A percentile compares a stretch with the other conserved stretches of the same genome.
Evolutionary conservation across 2,888 invertebrate genomes (phyloP).

Genomic region (Drosophila neotestacea): DNA sequence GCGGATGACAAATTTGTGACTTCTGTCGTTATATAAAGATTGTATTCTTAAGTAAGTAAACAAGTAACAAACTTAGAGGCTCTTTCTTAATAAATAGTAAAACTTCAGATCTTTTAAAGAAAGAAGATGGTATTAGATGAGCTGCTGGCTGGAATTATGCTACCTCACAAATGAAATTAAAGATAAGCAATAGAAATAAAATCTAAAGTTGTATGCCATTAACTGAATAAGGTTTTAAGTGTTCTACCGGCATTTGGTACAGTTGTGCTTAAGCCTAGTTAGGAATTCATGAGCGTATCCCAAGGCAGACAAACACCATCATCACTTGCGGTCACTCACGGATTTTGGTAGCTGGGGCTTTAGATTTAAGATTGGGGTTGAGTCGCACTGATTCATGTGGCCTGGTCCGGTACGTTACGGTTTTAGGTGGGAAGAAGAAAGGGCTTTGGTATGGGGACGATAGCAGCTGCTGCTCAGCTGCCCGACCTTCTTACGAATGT

Average conservation of each 20-base stretch:
- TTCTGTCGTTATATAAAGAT: too few species aligned
- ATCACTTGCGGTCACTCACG: slow-evolving; percentile 66
- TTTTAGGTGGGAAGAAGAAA: neutral
- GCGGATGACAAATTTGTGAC: too few species aligned
- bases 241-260: slow-evolving; percentile 25
- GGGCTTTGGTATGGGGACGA: slow-evolving; percentile 12
- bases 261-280: slow-evolving; percentile 49
- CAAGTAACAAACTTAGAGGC: too few species aligned
- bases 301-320: slow-evolving; percentile 46
- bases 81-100: too few species aligned
- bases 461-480: slow-evolving; percentile 54
- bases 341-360: slow-evolving; percentile 10
- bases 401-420: slow-evolving; percentile 7
- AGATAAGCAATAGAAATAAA: slow-evolving; percentile 9
- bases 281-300: slow-evolving; percentile 38
- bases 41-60: too few species aligned
- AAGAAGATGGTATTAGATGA: too few species aligned
- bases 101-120: too few species aligned
- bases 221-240: slow-evolving; percentile 18
- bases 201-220: slow-evolving; percentile 16
- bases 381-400: slow-evolving; percentile 50
- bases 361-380: slow-evolving; percentile 1
- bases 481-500: slow-evolving; percentile 74
- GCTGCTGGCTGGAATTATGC: too few species aligned
- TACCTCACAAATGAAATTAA: slow-evolving; percentile 1